Base-by-base conservation (phyloP, 2,113 vertebrate genomes). In the Cromileptes altivelis region DNA sequence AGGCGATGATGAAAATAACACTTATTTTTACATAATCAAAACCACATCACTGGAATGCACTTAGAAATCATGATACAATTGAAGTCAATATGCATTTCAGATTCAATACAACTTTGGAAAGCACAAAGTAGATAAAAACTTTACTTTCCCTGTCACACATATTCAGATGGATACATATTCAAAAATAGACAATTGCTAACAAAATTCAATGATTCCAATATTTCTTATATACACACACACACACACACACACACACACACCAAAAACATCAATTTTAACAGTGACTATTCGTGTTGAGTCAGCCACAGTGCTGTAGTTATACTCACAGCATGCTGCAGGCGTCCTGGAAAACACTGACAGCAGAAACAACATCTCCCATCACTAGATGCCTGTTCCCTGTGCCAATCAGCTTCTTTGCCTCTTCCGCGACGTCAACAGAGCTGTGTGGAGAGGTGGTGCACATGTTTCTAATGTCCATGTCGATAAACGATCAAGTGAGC, bases 261-360 rank as follows among this genome's bases (percentile, higher is more conserved):
- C 27, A 27, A 27, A 27, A 27, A 27, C 3, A 37, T 37, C 6
- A 37, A 37, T 37, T 37, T 25, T 17, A 18, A 27, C 45, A 52
- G 67, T 15, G 18, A 9, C 13, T 13, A 1, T 3, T 6, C 2
- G 8, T 21, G 13, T n/a, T 15, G 17, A 57, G 30, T 27, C 5
- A 17, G 17, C 21, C 53, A 56, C 53, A 56, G 10, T 2, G 25
- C 13, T 0, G 3, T 25, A 17, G 1, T 8, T 49, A 6, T 11
- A 98, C 98, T 99, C 90, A 99, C 98, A 99, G 88, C 93, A 99
- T 96, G 80, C 97, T 94, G 0, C 98, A 98, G 81, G 98, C 98
- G 73, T 99, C 98, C 93, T 99, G 98, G 87, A 99, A 99, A 0
- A 97, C 98, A 79, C 93, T 93, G 80, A 99, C 98, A 73, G 98